phyloP scores from a whole-genome alignment of 2,888 invertebrate genomes.

The Euplagia quadripunctaria region DNA sequence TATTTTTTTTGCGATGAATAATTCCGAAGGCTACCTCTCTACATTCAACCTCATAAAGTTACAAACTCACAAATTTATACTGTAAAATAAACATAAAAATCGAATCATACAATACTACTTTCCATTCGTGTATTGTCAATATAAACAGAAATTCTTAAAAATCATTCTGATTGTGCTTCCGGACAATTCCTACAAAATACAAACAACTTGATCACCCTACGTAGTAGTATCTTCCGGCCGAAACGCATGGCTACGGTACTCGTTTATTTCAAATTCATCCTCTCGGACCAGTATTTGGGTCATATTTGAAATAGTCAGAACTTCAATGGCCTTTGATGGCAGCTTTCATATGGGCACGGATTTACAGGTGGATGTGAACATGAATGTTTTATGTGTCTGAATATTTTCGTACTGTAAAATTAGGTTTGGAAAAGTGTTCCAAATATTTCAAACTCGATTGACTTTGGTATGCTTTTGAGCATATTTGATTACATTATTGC shows the following conservation, averaged over 20 bases:
- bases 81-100: not conserved
- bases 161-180: not conserved
- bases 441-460: slow-evolving; percentile 4
- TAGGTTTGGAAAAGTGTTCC: not conserved
- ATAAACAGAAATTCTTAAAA: not conserved
- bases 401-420: slow-evolving; percentile 11
- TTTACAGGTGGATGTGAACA: slow-evolving; percentile 38
- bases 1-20: no score
- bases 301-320: slow-evolving; percentile 62
- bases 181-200: not conserved
- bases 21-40: no score
- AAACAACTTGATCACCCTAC: not conserved
- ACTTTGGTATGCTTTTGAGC: slow-evolving; percentile 1
- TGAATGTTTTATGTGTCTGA: slow-evolving; percentile 17
- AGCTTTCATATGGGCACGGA: slow-evolving; percentile 38
- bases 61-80: no score
- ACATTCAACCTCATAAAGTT: no score
- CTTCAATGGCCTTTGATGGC: slow-evolving; percentile 59
- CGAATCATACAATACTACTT: not conserved
- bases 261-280: slow-evolving; percentile 48
- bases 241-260: slow-evolving; percentile 22
- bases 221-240: slow-evolving; percentile 2
- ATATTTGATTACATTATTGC: not conserved
- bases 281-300: slow-evolving; percentile 59
- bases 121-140: not conserved